Percentiles rank a stretch among this genome's conserved stretches.
These are phyloP conservation scores for Calycopis cecrops DNA, from an alignment of 1,140 invertebrate species.

Conservation along the genomic window DNA sequence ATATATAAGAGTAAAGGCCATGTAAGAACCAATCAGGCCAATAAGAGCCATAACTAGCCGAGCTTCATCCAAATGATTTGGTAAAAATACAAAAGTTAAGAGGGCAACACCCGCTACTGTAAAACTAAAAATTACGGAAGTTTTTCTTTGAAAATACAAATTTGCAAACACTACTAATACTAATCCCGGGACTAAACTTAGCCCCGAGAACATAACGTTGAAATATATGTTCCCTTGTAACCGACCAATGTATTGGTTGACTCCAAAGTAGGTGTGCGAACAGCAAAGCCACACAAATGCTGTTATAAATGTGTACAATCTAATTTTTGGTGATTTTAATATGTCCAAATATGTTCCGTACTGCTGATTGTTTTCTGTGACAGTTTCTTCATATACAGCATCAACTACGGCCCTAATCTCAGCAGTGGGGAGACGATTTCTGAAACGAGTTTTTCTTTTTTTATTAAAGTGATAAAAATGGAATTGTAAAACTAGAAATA, in stretches of 20 bases:
- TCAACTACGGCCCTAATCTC: conserved; percentile 71
- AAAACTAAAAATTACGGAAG: conserved; percentile 43
- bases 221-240: conserved; percentile 83
- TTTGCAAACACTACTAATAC: conserved; percentile 78
- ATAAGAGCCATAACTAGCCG: conserved; percentile 73
- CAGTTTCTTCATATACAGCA: conserved; percentile 33
- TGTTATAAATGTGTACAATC: conserved; percentile 81
- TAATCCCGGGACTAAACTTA: conserved; percentile 77
- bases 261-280: conserved; percentile 82
- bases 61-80: conserved; percentile 26
- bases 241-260: conserved; percentile 83
- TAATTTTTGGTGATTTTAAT: conserved; percentile 83
- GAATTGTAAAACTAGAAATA: conserved; percentile 81
- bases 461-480: no score
- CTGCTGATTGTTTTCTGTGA: conserved; percentile 42
- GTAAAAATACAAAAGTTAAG: conserved; percentile 45
- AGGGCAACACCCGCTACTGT: conserved; percentile 41
- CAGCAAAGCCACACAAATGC: conserved; percentile 82
- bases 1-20: conserved; percentile 77
- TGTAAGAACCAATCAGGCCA: conserved; percentile 78
- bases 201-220: conserved; percentile 81
- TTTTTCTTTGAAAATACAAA: conserved; percentile 77
- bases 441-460: conserved; percentile 33
- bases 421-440: conserved; percentile 71
- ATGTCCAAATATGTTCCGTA: conserved; percentile 65